Evolutionary conservation across 2,797 vertebrate species (phyloP).

Genomic region (Oreonectes daqikongensis): DNA sequence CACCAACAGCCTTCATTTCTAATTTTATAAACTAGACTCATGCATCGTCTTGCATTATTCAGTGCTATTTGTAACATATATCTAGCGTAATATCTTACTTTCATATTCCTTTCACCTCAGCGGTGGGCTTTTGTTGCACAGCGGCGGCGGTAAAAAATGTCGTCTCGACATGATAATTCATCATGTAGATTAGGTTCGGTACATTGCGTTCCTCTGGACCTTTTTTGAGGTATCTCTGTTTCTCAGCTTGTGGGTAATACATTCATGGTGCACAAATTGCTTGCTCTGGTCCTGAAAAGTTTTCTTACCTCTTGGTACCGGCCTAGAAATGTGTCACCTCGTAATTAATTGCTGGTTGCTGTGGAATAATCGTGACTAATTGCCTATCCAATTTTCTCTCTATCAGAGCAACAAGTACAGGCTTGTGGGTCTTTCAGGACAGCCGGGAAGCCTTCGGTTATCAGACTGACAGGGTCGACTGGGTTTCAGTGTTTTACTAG

Average conservation of each 20-base stretch:
- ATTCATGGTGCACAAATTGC: slow-evolving; percentile 35
- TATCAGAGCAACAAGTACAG: slow-evolving; percentile 23
- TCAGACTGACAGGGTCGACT: slow-evolving; percentile 12
- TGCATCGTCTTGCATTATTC: slow-evolving; percentile 35
- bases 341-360: slow-evolving; percentile 46
- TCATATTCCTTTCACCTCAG: slow-evolving; percentile 42
- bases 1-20: slow-evolving; percentile 39
- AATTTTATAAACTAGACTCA: slow-evolving; percentile 34
- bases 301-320: slow-evolving; percentile 3
- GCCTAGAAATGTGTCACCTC: slow-evolving; percentile 19
- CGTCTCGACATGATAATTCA: slow-evolving; percentile 34
- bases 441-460: slow-evolving; percentile 1
- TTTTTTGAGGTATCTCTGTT: slow-evolving; percentile 36
- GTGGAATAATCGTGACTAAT: slow-evolving; percentile 47
- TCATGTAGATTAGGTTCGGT: slow-evolving; percentile 44
- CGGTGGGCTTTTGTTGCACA: slow-evolving; percentile 37
- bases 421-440: slow-evolving; percentile 31
- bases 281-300: slow-evolving; percentile 32
- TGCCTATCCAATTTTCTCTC: slow-evolving; percentile 34
- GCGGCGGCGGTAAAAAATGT: slow-evolving; percentile 46
- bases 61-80: slow-evolving; percentile 37
- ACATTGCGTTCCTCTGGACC: slow-evolving; percentile 18
- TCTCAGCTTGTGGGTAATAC: slow-evolving; percentile 4
- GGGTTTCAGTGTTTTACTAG: not conserved
- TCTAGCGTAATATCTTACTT: slow-evolving; percentile 33